These are phyloP conservation scores for Podarcis cretensis DNA, from an alignment of 2,113 vertebrate species.

Conservation along the genomic window DNA sequence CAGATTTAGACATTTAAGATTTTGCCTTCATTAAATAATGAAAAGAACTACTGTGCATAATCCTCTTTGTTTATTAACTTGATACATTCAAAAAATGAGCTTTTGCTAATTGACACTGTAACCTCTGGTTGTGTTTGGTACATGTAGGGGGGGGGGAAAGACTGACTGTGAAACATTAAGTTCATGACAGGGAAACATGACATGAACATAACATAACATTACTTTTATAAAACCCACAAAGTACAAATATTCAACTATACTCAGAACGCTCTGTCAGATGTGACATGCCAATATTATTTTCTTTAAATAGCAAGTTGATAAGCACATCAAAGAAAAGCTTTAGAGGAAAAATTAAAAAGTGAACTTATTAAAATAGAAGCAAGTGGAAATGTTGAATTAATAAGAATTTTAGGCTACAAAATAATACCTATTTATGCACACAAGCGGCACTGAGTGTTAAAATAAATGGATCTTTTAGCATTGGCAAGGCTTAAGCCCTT, in stretches of 20 bases:
- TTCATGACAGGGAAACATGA: neutral
- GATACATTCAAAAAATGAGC: neutral
- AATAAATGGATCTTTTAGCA: neutral
- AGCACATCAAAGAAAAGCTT: neutral
- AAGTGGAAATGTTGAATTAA: neutral
- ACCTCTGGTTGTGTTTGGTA: neutral
- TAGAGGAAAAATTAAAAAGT: neutral
- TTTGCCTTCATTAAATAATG: neutral
- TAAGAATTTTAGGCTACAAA: neutral
- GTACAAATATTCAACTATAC: neutral
- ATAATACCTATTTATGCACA: neutral
- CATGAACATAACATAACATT: neutral
- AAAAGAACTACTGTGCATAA: neutral
- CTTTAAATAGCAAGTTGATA: neutral
- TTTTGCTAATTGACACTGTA: conserved; percentile 3
- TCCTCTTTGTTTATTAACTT: neutral
- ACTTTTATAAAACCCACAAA: neutral
- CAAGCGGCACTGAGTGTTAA: neutral
- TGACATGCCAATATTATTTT: conserved; percentile 8
- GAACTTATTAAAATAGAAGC: neutral
- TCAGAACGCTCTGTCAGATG: neutral
- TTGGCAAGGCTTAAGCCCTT: neutral
- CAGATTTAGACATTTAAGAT: neutral
- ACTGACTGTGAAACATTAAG: neutral
- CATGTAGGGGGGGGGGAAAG: too few relatives aligned